Conservation (phyloP, 2,113 vertebrate species). For the Myotis lucifugus region DNA sequence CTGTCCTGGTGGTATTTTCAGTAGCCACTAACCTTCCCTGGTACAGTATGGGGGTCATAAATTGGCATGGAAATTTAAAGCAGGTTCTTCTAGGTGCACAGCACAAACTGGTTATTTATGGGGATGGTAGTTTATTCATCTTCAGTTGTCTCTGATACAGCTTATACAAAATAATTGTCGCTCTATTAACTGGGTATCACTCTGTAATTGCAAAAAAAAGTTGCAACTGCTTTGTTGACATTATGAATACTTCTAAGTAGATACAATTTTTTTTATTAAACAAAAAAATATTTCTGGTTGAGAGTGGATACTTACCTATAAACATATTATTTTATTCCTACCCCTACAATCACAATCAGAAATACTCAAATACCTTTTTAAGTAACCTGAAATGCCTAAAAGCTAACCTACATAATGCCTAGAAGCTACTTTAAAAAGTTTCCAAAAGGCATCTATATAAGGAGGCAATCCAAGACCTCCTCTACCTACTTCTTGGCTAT, state of each 20-base stretch:
- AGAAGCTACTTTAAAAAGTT: constrained; percentile 26
- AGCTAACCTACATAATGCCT: constrained; percentile 38
- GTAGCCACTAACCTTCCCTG: constrained; percentile 92
- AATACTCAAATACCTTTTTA: constrained; percentile 46
- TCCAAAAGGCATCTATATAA: constrained; percentile 60
- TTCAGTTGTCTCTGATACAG: constrained; percentile 93
- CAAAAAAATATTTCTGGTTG: background rate
- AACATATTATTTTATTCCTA: constrained; percentile 46
- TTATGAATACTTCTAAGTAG: too few species aligned
- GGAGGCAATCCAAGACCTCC: constrained; percentile 46
- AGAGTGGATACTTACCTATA: constrained; percentile 15
- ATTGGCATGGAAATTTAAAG: constrained; percentile 90
- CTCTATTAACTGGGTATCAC: constrained; percentile 97
- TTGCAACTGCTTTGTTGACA: too few species aligned
- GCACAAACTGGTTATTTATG: constrained; percentile 93
- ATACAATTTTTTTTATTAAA: too few species aligned
- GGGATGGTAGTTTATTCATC: constrained; percentile 91
- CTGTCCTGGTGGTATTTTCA: constrained; percentile 94
- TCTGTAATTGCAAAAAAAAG: constrained; percentile 95
- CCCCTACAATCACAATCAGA: constrained; percentile 2
- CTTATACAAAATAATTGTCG: constrained; percentile 90
- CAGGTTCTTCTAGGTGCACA: constrained; percentile 92
- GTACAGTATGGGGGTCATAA: constrained; percentile 92
- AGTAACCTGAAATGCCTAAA: constrained; percentile 49
- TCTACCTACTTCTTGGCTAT: constrained; percentile 55